Base-by-base conservation (phyloP, 2,113 vertebrate genomes). In the Poeciliopsis retropinna region DNA sequence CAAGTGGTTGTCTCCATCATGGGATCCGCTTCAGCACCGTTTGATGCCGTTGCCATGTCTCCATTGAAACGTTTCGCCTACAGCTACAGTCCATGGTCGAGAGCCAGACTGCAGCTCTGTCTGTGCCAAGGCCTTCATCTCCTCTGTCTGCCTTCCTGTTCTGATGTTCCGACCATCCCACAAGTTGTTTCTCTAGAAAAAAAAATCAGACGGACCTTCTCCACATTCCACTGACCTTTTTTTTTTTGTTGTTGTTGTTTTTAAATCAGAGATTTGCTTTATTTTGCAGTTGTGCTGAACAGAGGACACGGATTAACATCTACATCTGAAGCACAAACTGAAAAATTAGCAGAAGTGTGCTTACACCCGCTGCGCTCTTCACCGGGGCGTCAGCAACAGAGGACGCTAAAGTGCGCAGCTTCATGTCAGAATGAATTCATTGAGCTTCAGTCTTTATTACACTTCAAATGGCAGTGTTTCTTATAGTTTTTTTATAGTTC, bases 11-110 rank as follows among this genome's bases (percentile, higher is more conserved):
- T 77, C 5, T 0, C 47, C 6, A 13, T 51, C 39, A 71, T 79
- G 74, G 81, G 79, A 87, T 75, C 67, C 32, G 2, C 66, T 73
- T 87, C 76, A 82, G 72, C 68, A 63, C 72, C 31, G 79, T 87
- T 88, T 88, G 78, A 89, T 76, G 78, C 80, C 3, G 71, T 28
- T 83, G 78, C 80, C 76, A 86, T 76, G 72, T 81, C 80, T 89
- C 78, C 64, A 37, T 70, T 86, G 81, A 79, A 76, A 57, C 76
- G 78, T 64, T 69, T 65, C 5, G 72, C 84, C 82, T 68, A 68
- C 69, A 31, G 72, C 84, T 88, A 73, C 69, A 79, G 70, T 62
- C 60, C 37, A 1, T 85, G 85, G 70, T 82, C 65, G 77, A 68
- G 76, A 88, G 83, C 82, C 86, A 87, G 84, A 70, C 76, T 74